Evolutionary conservation across 2,888 invertebrate species (phyloP), one percentile per base, ranked within the genome.

Genomic region (Epinotia ramella): DNA sequence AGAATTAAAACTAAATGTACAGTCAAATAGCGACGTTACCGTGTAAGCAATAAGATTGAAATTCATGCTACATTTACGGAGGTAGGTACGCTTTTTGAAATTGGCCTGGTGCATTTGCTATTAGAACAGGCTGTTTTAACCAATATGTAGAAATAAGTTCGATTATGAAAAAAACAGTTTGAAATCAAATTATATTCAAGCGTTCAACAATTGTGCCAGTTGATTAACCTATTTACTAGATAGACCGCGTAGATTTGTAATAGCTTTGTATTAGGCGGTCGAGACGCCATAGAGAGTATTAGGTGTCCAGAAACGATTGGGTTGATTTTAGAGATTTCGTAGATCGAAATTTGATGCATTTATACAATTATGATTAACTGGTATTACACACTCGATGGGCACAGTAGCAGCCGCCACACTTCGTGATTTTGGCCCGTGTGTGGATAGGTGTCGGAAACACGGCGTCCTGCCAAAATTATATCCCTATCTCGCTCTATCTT

Each of bases 181-280:
- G 33, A 33, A 40, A 7, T 33, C 6, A 33, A 33, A 64, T 0
- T 65, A 46, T 12, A 9, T n/a, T 20, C 6, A 53, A 57, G 33
- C 9, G 7, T 53, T n/a, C 20, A 40, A 46, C 16, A 71, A n/a
- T 65, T 57, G 33, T 28, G 49, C 18, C 74, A 69, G 74, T 59
- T 64, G 9, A 20, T 24, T 4, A n/a, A 49, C 24, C 16, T 20
- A 11, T 5, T 65, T 64, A 77, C 16, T 73, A 68, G 62, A 53
- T 69, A 70, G 64, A 56, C 24, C 59, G 59, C 68, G 73, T 77
- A 73, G 65, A 70, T 73, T 77, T 77, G 56, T 73, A 77, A 70
- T 71, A 73, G 73, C 73, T 73, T 77, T 77, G 70, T 77, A 77
- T 67, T 60, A 66, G 63, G 63, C 18, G 59, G 59, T 70, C n/a